A percentile compares a stretch with the other conserved stretches of the same genome.
phyloP scores from a whole-genome alignment of 1,140 invertebrate species.

The Anoplolepis gracilipes region DNA sequence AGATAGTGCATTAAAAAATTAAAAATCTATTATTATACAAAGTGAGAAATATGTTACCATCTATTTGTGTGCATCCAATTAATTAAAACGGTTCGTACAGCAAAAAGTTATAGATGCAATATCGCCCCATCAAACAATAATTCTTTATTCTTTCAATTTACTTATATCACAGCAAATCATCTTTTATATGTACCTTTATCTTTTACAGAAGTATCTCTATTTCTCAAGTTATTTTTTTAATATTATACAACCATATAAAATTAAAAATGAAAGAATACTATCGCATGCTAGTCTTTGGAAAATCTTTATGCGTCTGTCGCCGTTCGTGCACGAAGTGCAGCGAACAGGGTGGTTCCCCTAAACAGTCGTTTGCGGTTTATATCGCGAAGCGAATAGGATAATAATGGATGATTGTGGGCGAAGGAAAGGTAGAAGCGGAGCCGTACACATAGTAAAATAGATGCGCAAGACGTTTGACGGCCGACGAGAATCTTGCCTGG shows the following conservation, averaged over 20 bases:
- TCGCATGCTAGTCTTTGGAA: neutral
- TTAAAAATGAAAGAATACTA: no score
- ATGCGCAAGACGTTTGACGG: slow-evolving; percentile 64
- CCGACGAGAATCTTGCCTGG: slow-evolving; percentile 67
- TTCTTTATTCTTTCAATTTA: neutral
- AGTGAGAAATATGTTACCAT: no score
- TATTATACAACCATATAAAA: neutral
- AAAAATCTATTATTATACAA: no score
- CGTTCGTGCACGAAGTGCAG: neutral
- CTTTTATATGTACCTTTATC: neutral
- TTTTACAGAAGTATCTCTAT: neutral
- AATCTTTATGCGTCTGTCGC: neutral
- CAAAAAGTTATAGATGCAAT: neutral
- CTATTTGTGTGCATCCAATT: neutral
- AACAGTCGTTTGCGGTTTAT: slow-evolving; percentile 53
- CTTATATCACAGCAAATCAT: neutral
- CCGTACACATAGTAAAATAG: slow-evolving; percentile 41
- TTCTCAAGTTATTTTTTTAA: neutral
- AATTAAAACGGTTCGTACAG: neutral
- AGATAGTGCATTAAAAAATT: no score
- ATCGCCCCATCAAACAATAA: neutral
- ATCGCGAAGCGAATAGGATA: slow-evolving; percentile 60
- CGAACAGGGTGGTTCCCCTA: slow-evolving; percentile 14
- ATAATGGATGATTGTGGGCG: slow-evolving; percentile 47
- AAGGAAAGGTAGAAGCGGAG: slow-evolving; percentile 14